These are phyloP conservation scores for Antennarius striatus DNA, from an alignment of 2,113 vertebrate genomes.

Conservation along the genomic window DNA sequence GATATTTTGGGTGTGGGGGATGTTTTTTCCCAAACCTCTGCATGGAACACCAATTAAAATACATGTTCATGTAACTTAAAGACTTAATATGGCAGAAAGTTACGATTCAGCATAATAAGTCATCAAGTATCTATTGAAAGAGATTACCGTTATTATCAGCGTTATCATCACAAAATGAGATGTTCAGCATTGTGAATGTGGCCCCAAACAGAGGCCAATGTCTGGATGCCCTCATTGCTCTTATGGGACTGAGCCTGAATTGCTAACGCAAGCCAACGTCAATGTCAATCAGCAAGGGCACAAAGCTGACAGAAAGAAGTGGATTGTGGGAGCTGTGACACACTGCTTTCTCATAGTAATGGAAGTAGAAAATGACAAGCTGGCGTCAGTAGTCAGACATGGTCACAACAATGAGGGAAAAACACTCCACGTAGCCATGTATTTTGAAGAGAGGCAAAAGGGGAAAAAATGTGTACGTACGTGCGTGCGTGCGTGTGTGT, in stretches of 20 bases:
- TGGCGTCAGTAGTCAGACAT: constrained; percentile 59
- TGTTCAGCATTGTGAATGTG: constrained; percentile 40
- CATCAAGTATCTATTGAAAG: constrained; percentile 15
- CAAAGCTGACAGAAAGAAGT: constrained; percentile 51
- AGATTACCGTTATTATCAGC: too few species aligned
- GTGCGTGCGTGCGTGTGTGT: constrained; percentile 25
- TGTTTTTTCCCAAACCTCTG: too few species aligned
- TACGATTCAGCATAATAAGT: not conserved
- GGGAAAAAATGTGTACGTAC: not conserved
- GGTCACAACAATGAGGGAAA: constrained; percentile 52
- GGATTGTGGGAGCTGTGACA: constrained; percentile 54
- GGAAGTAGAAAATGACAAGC: constrained; percentile 57
- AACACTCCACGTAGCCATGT: constrained; percentile 53
- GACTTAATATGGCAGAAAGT: not conserved
- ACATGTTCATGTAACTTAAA: not conserved
- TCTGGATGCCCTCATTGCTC: constrained; percentile 41
- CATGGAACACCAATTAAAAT: not conserved
- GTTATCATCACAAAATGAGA: not conserved
- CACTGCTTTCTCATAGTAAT: constrained; percentile 49
- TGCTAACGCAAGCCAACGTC: constrained; percentile 44
- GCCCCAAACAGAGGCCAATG: constrained; percentile 57
- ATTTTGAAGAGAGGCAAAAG: constrained; percentile 19
- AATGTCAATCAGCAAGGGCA: constrained; percentile 60
- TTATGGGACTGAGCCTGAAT: constrained; percentile 43
- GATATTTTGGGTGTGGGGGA: too few species aligned